Percentiles rank a stretch among this genome's conserved stretches.
Conservation (phyloP, 2,888 invertebrate species). For the Eilema griseolum region DNA sequence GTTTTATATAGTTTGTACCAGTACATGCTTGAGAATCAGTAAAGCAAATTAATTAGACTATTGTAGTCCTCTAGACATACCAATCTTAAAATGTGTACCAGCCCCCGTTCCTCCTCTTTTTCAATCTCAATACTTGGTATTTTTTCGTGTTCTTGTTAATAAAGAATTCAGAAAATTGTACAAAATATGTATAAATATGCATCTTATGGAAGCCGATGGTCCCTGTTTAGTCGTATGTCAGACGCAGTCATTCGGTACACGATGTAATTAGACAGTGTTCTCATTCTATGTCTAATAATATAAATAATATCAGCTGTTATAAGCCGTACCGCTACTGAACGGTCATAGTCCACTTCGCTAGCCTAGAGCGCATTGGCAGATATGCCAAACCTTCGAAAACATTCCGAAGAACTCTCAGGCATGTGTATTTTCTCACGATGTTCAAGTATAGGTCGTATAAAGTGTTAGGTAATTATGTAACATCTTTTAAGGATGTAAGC, state of each 20-base stretch:
- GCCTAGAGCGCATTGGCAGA: constrained; percentile 5
- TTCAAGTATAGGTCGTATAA: too few species aligned
- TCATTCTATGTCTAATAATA: constrained; percentile 3
- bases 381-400: neutral
- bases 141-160: too few species aligned
- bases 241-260: neutral
- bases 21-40: too few species aligned
- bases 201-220: neutral
- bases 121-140: too few species aligned
- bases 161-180: too few species aligned
- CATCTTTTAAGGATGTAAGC: too few species aligned
- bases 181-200: neutral
- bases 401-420: neutral
- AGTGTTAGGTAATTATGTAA: too few species aligned
- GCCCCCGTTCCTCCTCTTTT: too few species aligned
- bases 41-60: too few species aligned
- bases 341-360: constrained; percentile 3
- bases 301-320: constrained; percentile 4
- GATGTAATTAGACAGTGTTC: neutral
- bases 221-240: neutral
- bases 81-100: too few species aligned
- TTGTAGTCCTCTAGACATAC: too few species aligned
- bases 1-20: too few species aligned
- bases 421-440: neutral
- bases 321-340: constrained; percentile 14